phyloP scores from a whole-genome alignment of 2,888 invertebrate genomes.

The Alentia gelatinosa region DNA sequence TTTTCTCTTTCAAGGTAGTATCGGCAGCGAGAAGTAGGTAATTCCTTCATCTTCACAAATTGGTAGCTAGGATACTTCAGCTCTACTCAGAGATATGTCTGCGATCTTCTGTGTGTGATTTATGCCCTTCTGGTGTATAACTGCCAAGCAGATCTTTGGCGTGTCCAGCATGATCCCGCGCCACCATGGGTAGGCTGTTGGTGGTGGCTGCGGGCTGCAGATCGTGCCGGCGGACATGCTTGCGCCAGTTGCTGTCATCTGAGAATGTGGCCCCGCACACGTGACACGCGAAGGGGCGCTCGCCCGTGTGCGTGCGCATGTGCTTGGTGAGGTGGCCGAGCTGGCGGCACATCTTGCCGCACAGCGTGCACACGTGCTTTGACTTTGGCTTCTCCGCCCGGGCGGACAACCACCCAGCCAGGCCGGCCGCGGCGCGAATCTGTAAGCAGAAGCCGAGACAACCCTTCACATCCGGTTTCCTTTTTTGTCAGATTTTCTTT shows the following conservation, averaged over 20 bases:
- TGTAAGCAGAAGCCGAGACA: background rate
- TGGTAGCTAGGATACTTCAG: too few relatives aligned
- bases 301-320: constrained; percentile 37
- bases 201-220: too few relatives aligned
- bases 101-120: too few relatives aligned
- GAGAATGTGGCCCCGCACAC: constrained; percentile 12
- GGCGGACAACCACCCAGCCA: background rate
- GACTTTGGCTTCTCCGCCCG: background rate
- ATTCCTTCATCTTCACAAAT: too few relatives aligned
- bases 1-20: too few relatives aligned
- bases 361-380: background rate
- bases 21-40: too few relatives aligned
- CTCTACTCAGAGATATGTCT: too few relatives aligned
- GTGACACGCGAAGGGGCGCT: background rate
- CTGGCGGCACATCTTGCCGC: constrained; percentile 24
- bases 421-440: background rate
- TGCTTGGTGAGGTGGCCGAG: constrained; percentile 32
- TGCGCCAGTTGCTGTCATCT: constrained; percentile 38
- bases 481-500: too few relatives aligned
- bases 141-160: too few relatives aligned
- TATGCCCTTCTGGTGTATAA: too few relatives aligned
- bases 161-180: too few relatives aligned
- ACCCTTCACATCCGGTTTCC: background rate
- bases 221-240: constrained; percentile 34
- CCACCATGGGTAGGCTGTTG: too few relatives aligned